Base-by-base conservation (phyloP, 2,113 vertebrate genomes). In the Oreochromis niloticus region DNA sequence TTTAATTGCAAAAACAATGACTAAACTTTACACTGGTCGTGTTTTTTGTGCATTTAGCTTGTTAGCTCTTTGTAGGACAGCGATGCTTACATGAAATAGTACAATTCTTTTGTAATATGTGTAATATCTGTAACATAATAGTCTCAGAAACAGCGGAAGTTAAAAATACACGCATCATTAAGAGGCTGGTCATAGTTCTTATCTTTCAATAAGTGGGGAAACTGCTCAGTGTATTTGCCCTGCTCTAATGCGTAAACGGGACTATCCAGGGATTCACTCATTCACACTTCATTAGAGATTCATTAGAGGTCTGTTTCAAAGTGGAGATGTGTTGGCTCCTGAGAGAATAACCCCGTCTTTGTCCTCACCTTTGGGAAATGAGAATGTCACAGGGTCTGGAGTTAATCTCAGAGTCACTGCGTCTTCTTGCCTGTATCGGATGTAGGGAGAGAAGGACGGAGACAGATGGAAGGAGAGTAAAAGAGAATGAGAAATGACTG, bases 351-450 rank as follows among this genome's bases (percentile, higher is more conserved):
- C 82, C 52, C 52, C 43, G 71, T 80, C 89, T 92, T 91, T 94
- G 91, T 84, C 81, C 95, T 95, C 93, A 99, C 98, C 98, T 98
- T 89, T 94, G 94, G 41, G 96, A 96, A 6, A 91, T 48, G 50
- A 99, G 97, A 59, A 98, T 93, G 85, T 98, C 97, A 91, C 98
- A 99, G 0, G 96, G 96, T 22, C 97, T 95, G 91, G 90, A 97
- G 97, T 99, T 99, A 94, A 99, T 94, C 84, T 81, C 66, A 3
- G 80, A 93, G 95, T 99, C 98, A 2, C 97, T 98, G 27, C 89
- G 95, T 91, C 97, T 97, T 9, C 98, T 96, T 12, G 95, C 96
- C 98, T 99, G 88, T 6, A 91, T 80, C 36, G 9, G n/a, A 86
- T 27, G 17, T 78, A 85, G 19, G n/a, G 75, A 81, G 24, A 90